Base-by-base conservation (phyloP, 2,888 invertebrate genomes). In the Onthophagus sagittarius region DNA sequence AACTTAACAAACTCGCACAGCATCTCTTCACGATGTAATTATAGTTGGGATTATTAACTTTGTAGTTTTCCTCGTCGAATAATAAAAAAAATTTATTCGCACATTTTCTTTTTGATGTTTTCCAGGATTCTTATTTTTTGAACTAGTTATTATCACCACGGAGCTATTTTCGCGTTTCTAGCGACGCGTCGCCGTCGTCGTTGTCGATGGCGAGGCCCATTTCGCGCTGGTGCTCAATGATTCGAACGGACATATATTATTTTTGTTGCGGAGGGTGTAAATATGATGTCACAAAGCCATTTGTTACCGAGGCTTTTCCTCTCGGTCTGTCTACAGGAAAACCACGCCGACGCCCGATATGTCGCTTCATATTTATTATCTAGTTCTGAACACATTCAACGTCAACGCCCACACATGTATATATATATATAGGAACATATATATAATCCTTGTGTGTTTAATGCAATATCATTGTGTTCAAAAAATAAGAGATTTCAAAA, bases 211-310 rank as follows among this genome's bases (percentile, higher is more conserved):
- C 31, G 64, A 53, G 72, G 6, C 67, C n/a, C 67, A 63, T 31
- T 7, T 14, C 72, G 71, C 71, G 13, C 62, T 64, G 79, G 83
- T 84, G 84, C 79, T 84, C 84, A 85, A 85, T 85, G 84, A 85
- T 84, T 84, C 84, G 84, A 84, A 81, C 80, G 81, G 84, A 84
- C 84, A 84, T 84, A 84, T 84, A 84, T 85, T 84, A 85, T 85
- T 85, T 85, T 84, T 84, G 84, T 83, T 82, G 83, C 83, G 80
- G 83, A 82, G 84, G 85, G 84, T 84, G 85, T 84, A 85, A 84
- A 84, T 85, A 84, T 84, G 83, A 84, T 84, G 84, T 85, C 84
- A 83, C 84, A 84, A 82, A 83, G 84, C 84, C 84, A 84, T 85
- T 85, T 84, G 84, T 84, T 84, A 84, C 82, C 83, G 80, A 81